A percentile compares a stretch with the other conserved stretches of the same genome.
Conservation (phyloP, 1,140 invertebrate genomes). For the Zaprionus vittiger region DNA sequence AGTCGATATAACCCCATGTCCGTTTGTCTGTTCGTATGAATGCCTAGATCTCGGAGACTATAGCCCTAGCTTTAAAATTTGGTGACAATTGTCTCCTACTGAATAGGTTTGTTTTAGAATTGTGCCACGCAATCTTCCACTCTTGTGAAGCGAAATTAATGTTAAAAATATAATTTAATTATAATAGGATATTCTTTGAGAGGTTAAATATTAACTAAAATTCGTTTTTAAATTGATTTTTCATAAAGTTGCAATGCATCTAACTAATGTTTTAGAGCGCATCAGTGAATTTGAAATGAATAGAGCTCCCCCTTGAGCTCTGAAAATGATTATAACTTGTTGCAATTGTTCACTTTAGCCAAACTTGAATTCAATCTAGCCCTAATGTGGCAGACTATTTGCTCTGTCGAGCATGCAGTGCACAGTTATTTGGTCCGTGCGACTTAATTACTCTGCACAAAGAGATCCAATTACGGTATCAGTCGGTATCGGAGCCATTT, state of each 20-base stretch:
- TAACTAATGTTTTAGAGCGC: background rate
- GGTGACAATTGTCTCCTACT: too few species aligned
- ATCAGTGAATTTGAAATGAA: background rate
- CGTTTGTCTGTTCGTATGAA: too few species aligned
- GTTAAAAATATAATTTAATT: too few species aligned
- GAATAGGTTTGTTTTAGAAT: too few species aligned
- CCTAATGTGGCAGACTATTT: background rate
- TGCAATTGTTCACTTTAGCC: background rate
- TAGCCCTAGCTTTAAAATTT: too few species aligned
- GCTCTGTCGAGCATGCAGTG: background rate
- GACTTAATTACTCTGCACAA: constrained; percentile 47
- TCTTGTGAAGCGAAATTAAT: too few species aligned
- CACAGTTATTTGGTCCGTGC: constrained; percentile 18
- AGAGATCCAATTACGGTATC: constrained; percentile 43
- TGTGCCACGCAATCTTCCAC: too few species aligned
- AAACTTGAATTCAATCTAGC: background rate
- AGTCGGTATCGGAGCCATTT: constrained; percentile 27
- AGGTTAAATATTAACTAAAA: background rate
- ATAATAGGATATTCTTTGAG: too few species aligned
- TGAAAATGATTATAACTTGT: background rate
- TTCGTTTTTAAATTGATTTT: background rate
- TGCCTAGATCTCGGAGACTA: too few species aligned
- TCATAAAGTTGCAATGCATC: background rate
- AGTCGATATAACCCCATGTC: too few species aligned
- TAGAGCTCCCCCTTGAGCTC: background rate